Base-by-base conservation (phyloP, 1,140 invertebrate species). In the Drosophila ananassae region DNA sequence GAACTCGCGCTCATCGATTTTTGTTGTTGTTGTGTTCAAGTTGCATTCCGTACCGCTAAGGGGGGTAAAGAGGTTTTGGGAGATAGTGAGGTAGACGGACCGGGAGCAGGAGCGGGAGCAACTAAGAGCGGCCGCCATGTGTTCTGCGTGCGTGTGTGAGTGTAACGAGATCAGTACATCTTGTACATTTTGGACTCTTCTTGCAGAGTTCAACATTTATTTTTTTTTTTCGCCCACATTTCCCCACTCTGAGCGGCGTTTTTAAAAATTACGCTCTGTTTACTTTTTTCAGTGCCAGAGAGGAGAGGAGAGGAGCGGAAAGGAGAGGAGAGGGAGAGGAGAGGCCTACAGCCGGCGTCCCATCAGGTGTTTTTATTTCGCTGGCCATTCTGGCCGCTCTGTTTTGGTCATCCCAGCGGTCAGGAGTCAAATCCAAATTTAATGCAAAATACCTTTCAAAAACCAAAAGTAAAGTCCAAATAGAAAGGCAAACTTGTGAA, bases 241-340 rank as follows among this genome's bases (percentile, higher is more conserved):
- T 89, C 75, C 83, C 82, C 74, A 74, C 84, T 87, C 83, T 87
- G 83, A 89, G 83, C 83, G 83, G 59, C 76, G 84, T 76, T 89
- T 81, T 83, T 79, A 62, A 73, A 89, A 87, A 89, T 83, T 87
- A 76, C 83, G 83, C 83, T 89, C 83, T 89, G 83, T 89, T 89
- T 89, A 89, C 83, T 69, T 89, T 89, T 87, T 87, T 77, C 67
- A 71, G 51, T 12, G n/a, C 25, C 48, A 58, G 51, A 66, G 28
- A 74, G 52, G 46, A 69, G 77, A 69, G 63, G 28, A 25, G n/a
- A 22, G 48, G 32, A 50, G 28, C 17, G 37, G 24, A 17, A 1
- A 17, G 17, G 51, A 66, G 28, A 69, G 52, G 46, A 69, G 73
- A 69, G 63, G 63, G 28, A 25, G n/a, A 30, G 48, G 32, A 50